Evolutionary conservation across 2,888 invertebrate species (phyloP).

Genomic region (Phengaris alcon): DNA sequence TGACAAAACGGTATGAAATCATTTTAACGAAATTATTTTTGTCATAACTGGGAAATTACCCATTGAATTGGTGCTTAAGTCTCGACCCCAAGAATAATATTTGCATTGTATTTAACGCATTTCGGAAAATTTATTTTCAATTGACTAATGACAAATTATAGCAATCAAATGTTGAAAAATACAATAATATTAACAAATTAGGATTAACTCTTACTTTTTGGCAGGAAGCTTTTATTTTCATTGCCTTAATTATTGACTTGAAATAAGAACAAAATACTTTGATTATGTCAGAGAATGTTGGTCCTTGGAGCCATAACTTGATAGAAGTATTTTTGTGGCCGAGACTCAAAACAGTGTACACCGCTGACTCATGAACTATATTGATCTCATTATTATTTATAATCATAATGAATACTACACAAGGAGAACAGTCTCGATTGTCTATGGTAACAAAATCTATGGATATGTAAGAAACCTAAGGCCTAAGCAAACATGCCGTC

Average conservation of each 20-base stretch:
- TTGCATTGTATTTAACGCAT: neutral
- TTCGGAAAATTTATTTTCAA: neutral
- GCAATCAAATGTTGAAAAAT: neutral
- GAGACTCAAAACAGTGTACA: slow-evolving; percentile 16
- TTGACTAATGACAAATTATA: neutral
- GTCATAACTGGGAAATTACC: slow-evolving; percentile 37
- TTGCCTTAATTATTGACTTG: neutral
- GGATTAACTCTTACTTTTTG: too few species aligned
- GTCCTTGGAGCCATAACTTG: too few species aligned
- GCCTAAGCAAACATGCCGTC: too few species aligned
- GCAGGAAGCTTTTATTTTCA: neutral
- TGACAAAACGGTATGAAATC: slow-evolving; percentile 50
- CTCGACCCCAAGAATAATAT: slow-evolving; percentile 1
- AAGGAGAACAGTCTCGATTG: neutral
- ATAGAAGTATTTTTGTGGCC: neutral
- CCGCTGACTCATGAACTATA: slow-evolving; percentile 47
- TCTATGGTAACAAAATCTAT: too few species aligned
- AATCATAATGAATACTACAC: slow-evolving; percentile 39
- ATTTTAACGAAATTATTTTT: slow-evolving; percentile 44
- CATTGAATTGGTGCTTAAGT: slow-evolving; percentile 39
- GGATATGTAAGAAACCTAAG: too few species aligned
- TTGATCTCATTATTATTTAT: slow-evolving; percentile 75
- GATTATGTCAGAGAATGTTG: too few species aligned
- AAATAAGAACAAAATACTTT: slow-evolving; percentile 21
- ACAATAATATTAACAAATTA: too few species aligned